Base-by-base conservation (phyloP, 2,797 vertebrate species). In the Poeciliopsis turneri region DNA sequence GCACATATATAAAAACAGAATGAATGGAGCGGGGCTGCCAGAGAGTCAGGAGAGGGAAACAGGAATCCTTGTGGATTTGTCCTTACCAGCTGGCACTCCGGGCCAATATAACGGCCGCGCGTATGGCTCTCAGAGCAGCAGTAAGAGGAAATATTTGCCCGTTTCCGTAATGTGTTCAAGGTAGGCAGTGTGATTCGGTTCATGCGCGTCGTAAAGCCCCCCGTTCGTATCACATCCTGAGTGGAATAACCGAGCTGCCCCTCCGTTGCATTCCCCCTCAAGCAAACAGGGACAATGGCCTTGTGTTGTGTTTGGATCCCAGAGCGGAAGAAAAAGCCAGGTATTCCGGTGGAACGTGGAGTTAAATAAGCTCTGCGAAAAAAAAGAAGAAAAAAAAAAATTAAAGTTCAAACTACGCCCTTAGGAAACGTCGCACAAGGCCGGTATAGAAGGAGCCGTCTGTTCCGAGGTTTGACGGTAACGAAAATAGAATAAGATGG, bases 1-100 rank as follows among this genome's bases (percentile, higher is more conserved):
- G 84, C 92, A 90, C 94, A 92, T 94, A 92, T 94, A 96, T 95
- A 95, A 96, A 93, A 95, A 91, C 77, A 74, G 91, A 93, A 94
- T 95, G 95, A 96, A 94, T 95, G 92, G 93, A 83, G 85, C 73
- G 36, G 75, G 77, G 84, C 91, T 95, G 95, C 95, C 95, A 95
- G 92, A 87, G 87, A 94, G 91, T 90, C 84, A 87, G 82, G 80
- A 82, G 87, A 82, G 87, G 92, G 82, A 92, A 92, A 85, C 76
- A 86, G 85, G 83, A 91, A 94, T 94, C 91, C 88, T 88, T 88
- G 90, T 87, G 92, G 93, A 93, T 94, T 94, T 90, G 91, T 94
- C 94, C 91, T 88, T 80, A 93, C 90, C 93, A 94, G 94, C 94
- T 95, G 94, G 94, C 93, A 92, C 86, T 59, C 77, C 88, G 93